These are phyloP conservation scores for Tauraco erythrolophus DNA, from an alignment of 2,113 vertebrate species.

Conservation along the genomic window DNA sequence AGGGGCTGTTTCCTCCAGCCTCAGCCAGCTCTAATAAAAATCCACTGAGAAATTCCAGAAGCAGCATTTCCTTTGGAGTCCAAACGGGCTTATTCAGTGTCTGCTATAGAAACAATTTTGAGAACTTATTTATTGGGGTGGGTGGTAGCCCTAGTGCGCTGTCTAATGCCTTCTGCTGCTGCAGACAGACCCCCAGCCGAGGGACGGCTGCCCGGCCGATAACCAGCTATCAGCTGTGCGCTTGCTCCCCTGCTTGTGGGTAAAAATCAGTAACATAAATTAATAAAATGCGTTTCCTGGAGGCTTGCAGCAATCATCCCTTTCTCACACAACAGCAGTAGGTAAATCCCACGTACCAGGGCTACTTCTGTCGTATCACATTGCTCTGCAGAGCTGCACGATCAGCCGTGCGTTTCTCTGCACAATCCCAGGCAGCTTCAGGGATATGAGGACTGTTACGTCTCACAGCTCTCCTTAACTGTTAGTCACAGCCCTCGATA, in stretches of 20 bases:
- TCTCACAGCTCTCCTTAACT: not conserved
- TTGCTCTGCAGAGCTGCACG: not conserved
- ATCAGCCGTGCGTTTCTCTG: not conserved
- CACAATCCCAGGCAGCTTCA: not conserved
- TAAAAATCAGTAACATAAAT: not conserved
- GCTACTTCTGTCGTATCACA: not conserved
- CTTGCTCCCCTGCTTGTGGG: not conserved
- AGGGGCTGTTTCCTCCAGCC: conserved; percentile 17
- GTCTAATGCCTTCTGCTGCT: not conserved
- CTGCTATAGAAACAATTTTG: not conserved
- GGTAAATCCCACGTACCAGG: not conserved
- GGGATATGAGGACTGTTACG: not conserved
- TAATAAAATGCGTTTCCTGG: not conserved
- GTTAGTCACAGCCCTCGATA: not conserved
- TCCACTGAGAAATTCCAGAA: conserved; percentile 13
- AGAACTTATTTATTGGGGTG: not conserved
- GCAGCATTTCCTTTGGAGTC: not conserved
- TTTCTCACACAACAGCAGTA: not conserved
- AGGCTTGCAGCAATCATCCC: not conserved
- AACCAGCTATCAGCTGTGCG: not conserved
- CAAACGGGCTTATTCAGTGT: not conserved
- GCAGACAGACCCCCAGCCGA: not conserved
- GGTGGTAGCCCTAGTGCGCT: not conserved
- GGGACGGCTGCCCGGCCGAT: fast-evolving
- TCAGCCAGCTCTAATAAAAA: conserved; percentile 32